Base-by-base conservation (phyloP, 1,140 invertebrate genomes). In the Papilio polytes region DNA sequence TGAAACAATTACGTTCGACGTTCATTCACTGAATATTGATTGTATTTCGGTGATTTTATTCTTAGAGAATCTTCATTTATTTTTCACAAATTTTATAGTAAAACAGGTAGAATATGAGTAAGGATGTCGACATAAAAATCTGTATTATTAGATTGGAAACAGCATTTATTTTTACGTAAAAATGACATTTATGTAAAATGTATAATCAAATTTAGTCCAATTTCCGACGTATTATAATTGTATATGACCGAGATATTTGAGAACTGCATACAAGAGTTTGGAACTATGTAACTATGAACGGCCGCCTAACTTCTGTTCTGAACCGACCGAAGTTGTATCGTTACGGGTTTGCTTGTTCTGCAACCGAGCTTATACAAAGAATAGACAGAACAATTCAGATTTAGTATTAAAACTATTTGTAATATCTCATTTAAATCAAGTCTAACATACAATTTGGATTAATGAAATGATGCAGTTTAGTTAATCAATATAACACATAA, bases 181-280 rank as follows among this genome's bases (percentile, higher is more conserved):
- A 41, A 31, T 2, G 3, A 31, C 12, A 15, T 7, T 15, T 15
- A 70, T 70, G 12, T 15, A 31, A 66, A 66, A 31, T 66, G 13
- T 18, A 15, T 70, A 13, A 31, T 3, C 20, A 63, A 41, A 41
- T 59, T 59, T 20, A 22, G 6, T 59, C 63, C 31, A 31, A 26
- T 31, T 31, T 70, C 6, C 13, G 12, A 31, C 6, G 63, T 31
- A 70, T 70, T 70, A 70, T 70, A 70, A 70, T 31, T 70, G 26
- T 31, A 70, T 70, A 15, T 70, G 63, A 36, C 63, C 63, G 26
- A 70, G 63, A 36, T 70, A 66, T 66, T 66, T 36, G 63, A 15
- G 22, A 66, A 31, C 22, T 66, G 63, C 63, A 66, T 66, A 66
- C 63, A 31, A 31, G 63, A 66, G 63, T 66, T 66, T 26, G 53